Conservation (phyloP, 2,797 vertebrate genomes). For the Sternarchorhynchus goeldii region DNA sequence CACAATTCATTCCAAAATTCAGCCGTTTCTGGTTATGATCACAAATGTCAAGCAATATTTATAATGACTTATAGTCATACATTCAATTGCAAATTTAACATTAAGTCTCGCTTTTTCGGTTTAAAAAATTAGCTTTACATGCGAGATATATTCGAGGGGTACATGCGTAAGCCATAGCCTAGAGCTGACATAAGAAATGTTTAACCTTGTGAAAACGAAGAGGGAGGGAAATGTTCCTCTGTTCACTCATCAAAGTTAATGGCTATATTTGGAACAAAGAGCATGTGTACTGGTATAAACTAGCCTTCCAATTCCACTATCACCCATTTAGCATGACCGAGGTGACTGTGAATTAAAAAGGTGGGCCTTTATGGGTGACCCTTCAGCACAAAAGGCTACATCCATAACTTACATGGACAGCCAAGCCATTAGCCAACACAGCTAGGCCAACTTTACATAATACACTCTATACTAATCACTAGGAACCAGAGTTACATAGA, state of each 20-base stretch:
- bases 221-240: conserved; percentile 51
- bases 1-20: neutral
- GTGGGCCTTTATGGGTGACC: conserved; percentile 80
- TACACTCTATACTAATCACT: conserved; percentile 74
- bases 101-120: too few relatives aligned
- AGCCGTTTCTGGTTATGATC: neutral
- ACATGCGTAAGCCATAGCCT: conserved; percentile 36
- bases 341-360: conserved; percentile 81
- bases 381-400: conserved; percentile 78
- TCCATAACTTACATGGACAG: conserved; percentile 81
- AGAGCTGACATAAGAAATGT: conserved; percentile 52
- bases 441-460: conserved; percentile 80
- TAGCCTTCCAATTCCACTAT: conserved; percentile 74
- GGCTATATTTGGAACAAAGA: conserved; percentile 67
- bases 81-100: neutral
- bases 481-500: conserved; percentile 66
- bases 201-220: conserved; percentile 64
- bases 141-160: conserved; percentile 11
- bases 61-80: neutral
- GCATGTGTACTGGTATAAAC: conserved; percentile 65
- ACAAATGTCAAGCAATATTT: neutral
- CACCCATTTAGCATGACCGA: conserved; percentile 80
- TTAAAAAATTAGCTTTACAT: neutral
- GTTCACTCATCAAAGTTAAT: conserved; percentile 65
- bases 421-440: conserved; percentile 72